Base-by-base conservation (phyloP, 2,113 vertebrate genomes). In the Campylomormyrus numenius region DNA sequence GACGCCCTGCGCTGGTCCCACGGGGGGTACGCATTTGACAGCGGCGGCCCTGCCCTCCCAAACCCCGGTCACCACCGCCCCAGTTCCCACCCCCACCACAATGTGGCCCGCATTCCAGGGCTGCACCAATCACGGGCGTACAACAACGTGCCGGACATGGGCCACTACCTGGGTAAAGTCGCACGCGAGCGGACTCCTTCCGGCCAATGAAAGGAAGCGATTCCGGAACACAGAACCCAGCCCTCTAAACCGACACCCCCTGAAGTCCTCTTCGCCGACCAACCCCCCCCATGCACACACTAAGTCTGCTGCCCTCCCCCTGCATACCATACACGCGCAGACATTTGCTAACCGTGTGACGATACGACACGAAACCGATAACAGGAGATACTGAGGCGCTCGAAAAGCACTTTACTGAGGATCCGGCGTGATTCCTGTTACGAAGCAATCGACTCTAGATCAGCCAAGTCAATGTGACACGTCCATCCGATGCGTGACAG, bases 121-220 rank as follows among this genome's bases (percentile, higher is more conserved):
- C 91, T 96, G 91, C 96, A 92, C 88, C 94, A 88, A 91, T 94
- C 89, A 58, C 95, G 92, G 91, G 95, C 92, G 89, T 90, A 96
- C 90, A 94, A 96, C 87, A 96, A 97, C 74, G 92, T 97, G 93
- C 96, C 97, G 91, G 98, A 99, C 95, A 96, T 97, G 91, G 97
- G 97, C 84, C 95, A 96, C 88, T 94, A 97, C 90, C 97, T 98
- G 92, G 94, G 97, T 90, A 97, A 96, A 92, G 97, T 96, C 91
- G 96, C 96, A 86, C 92, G 94, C 56, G 97, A 99, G 90, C 97
- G 98, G 96, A 98, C 98, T 96, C 97, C 97, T 70, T 90, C 96
- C 85, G 97, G 96, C 91, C 96, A 96, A 91, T 96, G 95, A 96
- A 53, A 0, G 21, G 88, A 80, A 53, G 15, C 13, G 45, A 46